A percentile compares a stretch with the other conserved stretches of the same genome.
phyloP scores from a whole-genome alignment of 2,888 invertebrate species.

The Alloscopus bannaensis region DNA sequence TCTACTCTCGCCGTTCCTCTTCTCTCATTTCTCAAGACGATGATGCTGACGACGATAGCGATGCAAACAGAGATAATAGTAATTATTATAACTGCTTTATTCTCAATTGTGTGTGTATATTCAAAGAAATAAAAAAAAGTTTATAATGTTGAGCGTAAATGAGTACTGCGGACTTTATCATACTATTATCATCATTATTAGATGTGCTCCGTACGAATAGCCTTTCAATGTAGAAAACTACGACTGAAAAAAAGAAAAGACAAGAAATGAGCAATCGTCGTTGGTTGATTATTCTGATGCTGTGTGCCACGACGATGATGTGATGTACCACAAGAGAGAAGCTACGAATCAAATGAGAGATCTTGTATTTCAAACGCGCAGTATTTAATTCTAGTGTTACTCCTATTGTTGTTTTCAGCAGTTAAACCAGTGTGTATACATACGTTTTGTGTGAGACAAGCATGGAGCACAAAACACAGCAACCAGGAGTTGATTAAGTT shows the following conservation, averaged over 20 bases:
- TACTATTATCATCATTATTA: not conserved
- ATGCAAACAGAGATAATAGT: slow-evolving; percentile 59
- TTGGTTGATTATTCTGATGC: slow-evolving; percentile 24
- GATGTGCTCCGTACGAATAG: no score
- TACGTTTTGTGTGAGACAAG: slow-evolving; percentile 3
- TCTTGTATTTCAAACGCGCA: slow-evolving; percentile 36
- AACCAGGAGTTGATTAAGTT: slow-evolving; percentile 66
- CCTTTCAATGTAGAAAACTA: no score
- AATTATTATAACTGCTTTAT: slow-evolving; percentile 61
- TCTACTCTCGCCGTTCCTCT: slow-evolving; percentile 22
- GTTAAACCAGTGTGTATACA: not conserved
- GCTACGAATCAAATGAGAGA: slow-evolving; percentile 26
- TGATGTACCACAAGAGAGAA: slow-evolving; percentile 29
- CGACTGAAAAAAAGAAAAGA: slow-evolving; percentile 14
- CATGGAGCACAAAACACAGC: slow-evolving; percentile 5
- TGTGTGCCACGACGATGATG: no score
- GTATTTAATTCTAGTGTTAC: slow-evolving; percentile 53
- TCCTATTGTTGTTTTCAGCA: slow-evolving; percentile 49
- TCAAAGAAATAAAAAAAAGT: slow-evolving; percentile 40
- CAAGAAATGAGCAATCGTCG: not conserved
- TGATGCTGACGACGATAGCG: slow-evolving; percentile 34
- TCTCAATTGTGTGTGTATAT: slow-evolving; percentile 26
- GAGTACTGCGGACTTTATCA: not conserved
- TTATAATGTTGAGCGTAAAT: not conserved
- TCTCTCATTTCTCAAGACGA: slow-evolving; percentile 29